These are phyloP conservation scores for Alviniconcha strummeri DNA, from an alignment of 2,888 invertebrate species.

Conservation along the genomic window DNA sequence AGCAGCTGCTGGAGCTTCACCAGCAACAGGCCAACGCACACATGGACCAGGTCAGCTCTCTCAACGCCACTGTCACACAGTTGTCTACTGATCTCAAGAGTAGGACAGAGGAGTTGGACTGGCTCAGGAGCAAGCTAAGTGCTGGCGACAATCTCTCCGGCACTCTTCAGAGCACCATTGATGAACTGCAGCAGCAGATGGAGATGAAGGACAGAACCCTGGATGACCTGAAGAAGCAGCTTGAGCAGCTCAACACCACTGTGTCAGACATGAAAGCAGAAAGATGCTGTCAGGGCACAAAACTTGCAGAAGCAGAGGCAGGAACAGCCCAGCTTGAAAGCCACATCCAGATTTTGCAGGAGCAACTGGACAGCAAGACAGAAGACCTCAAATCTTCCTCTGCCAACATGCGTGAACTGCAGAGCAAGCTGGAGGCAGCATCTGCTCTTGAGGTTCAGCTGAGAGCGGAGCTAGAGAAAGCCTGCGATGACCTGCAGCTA, in stretches of 20 bases:
- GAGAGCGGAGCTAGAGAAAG: constrained; percentile 29
- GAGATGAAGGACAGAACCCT: constrained; percentile 3
- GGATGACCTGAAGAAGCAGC: constrained; percentile 21
- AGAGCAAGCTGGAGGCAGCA: constrained; percentile 21
- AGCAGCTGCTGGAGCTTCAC: background rate
- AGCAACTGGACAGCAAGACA: constrained; percentile 7
- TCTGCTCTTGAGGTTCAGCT: constrained; percentile 15
- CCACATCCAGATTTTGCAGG: background rate
- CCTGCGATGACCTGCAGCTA: constrained; percentile 5
- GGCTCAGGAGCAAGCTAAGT: background rate
- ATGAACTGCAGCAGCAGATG: constrained; percentile 25
- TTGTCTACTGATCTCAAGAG: background rate
- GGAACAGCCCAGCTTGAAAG: background rate
- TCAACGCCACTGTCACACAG: constrained; percentile 18
- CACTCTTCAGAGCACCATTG: constrained; percentile 10
- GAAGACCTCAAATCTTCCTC: background rate
- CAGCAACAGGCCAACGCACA: constrained; percentile 23
- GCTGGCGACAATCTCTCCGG: background rate
- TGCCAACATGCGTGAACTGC: constrained; percentile 10
- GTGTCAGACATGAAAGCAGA: constrained; percentile 21
- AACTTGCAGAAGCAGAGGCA: background rate
- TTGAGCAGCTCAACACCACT: constrained; percentile 8
- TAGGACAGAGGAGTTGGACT: constrained; percentile 21
- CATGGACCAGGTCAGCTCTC: constrained; percentile 15
- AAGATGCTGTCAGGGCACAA: background rate